Evolutionary conservation across 1,140 invertebrate genomes (phyloP).

Genomic region (Cheumatopsyche charites): DNA sequence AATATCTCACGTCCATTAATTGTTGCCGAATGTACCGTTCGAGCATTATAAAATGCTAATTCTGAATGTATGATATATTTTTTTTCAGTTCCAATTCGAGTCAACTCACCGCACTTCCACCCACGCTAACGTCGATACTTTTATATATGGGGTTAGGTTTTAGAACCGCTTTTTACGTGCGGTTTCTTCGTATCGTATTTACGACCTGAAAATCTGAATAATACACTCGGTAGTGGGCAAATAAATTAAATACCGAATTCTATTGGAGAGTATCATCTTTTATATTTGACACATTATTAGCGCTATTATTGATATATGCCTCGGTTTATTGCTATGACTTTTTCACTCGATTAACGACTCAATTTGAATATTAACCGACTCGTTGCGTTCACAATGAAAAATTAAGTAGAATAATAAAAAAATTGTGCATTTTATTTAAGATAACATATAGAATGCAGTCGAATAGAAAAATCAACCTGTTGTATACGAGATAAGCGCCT

Average conservation of each 20-base stretch:
- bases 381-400: too few relatives aligned
- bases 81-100: background rate
- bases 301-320: too few relatives aligned
- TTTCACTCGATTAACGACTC: too few relatives aligned
- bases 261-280: too few relatives aligned
- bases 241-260: too few relatives aligned
- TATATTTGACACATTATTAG: too few relatives aligned
- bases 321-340: too few relatives aligned
- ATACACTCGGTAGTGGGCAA: background rate
- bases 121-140: slow-evolving; percentile 13
- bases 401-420: too few relatives aligned
- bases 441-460: too few relatives aligned
- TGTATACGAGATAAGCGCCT: background rate
- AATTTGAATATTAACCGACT: too few relatives aligned
- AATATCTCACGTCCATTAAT: slow-evolving; percentile 6
- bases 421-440: too few relatives aligned
- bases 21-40: slow-evolving; percentile 3
- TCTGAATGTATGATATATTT: background rate
- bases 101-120: slow-evolving; percentile 5
- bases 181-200: background rate
- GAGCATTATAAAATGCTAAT: slow-evolving; percentile 15
- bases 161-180: slow-evolving; percentile 10
- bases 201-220: slow-evolving; percentile 4
- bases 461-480: too few relatives aligned
- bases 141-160: background rate